A percentile compares a stretch with the other conserved stretches of the same genome.
These are phyloP conservation scores for Neolamprologus toae DNA, from an alignment of 2,113 vertebrate species.

Conservation along the genomic window DNA sequence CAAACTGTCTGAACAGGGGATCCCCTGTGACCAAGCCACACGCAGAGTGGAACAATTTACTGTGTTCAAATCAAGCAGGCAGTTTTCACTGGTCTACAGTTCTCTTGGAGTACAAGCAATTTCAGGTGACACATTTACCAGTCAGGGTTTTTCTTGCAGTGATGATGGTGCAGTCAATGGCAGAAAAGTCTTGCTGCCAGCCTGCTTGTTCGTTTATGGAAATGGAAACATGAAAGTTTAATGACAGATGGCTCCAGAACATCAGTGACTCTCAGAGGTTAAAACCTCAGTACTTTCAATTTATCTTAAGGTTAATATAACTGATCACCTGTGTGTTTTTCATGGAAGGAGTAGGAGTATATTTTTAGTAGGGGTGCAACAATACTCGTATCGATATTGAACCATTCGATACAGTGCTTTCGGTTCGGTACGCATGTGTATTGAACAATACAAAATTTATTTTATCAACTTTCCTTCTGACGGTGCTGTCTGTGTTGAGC, in stretches of 20 bases:
- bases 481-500: rapidly evolving
- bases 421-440: rapidly evolving
- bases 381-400: rapidly evolving
- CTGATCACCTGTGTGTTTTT: background rate
- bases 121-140: background rate
- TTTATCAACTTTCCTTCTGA: rapidly evolving
- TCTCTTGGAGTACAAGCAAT: background rate
- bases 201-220: background rate
- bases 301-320: background rate
- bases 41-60: background rate
- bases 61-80: background rate
- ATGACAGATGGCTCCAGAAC: background rate
- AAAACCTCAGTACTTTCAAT: background rate
- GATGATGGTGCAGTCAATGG: background rate
- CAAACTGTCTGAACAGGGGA: background rate
- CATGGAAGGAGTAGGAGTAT: background rate
- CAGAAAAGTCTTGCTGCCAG: background rate
- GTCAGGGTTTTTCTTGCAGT: background rate
- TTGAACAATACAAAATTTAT: no score
- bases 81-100: background rate
- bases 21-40: background rate
- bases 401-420: no score
- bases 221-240: background rate
- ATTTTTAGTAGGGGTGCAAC: background rate
- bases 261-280: background rate